Evolutionary conservation across 2,113 vertebrate genomes (phyloP).

Genomic region (Tragelaphus imberbis): DNA sequence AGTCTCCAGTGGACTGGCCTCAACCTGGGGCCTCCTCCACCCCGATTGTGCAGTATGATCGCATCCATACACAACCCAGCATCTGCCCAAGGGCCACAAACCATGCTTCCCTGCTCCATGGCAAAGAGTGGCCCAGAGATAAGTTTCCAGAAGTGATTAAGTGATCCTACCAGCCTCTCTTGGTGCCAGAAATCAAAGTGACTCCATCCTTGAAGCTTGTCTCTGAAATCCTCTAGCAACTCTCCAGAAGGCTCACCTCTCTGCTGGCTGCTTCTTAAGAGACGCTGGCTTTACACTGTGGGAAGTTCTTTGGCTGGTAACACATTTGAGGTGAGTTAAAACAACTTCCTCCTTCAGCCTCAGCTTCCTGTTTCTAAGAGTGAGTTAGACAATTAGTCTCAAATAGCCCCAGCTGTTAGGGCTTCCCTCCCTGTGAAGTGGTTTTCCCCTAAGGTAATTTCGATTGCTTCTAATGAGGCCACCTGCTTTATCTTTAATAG

Average conservation of each 20-base stretch:
- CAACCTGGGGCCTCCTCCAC: neutral
- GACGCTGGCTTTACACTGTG: neutral
- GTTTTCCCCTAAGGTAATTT: constrained; percentile 40
- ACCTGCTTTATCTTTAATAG: constrained; percentile 19
- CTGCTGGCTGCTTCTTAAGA: neutral
- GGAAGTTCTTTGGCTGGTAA: constrained; percentile 15
- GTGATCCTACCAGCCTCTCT: neutral
- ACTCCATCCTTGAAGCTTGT: neutral
- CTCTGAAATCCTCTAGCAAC: neutral
- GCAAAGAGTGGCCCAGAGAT: neutral
- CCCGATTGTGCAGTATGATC: neutral
- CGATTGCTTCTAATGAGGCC: constrained; percentile 48
- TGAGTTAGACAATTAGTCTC: constrained; percentile 33
- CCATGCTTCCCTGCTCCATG: neutral
- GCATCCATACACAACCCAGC: neutral
- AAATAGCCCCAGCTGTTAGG: constrained; percentile 42
- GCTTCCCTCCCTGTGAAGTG: constrained; percentile 16
- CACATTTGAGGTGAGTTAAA: constrained; percentile 36
- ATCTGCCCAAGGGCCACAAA: neutral
- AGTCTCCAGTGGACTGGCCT: neutral
- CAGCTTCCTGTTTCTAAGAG: constrained; percentile 26
- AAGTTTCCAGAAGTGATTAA: neutral
- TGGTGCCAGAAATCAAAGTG: neutral
- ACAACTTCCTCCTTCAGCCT: neutral
- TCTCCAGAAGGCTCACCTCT: neutral